These are phyloP conservation scores for Drosophila buzzatii DNA, from an alignment of 2,888 invertebrate genomes.

Conservation along the genomic window DNA sequence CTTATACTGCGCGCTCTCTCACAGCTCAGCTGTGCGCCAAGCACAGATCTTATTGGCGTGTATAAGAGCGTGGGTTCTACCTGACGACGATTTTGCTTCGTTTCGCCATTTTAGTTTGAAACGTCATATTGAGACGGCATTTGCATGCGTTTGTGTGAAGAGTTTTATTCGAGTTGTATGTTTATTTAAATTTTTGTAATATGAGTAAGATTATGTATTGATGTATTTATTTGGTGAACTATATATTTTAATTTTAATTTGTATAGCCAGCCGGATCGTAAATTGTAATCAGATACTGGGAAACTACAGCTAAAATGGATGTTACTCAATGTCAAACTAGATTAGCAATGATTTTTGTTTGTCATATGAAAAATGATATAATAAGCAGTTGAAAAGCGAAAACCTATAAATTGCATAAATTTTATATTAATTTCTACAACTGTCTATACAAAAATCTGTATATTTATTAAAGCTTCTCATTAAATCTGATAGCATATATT, in stretches of 20 bases:
- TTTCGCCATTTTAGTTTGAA: conserved; percentile 77
- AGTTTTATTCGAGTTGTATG: conserved; percentile 22
- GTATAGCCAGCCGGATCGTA: conserved; percentile 21
- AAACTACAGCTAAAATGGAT: background rate
- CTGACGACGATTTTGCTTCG: conserved; percentile 38
- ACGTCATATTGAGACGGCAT: conserved; percentile 33
- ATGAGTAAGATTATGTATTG: background rate
- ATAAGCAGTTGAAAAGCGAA: background rate
- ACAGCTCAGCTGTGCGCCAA: conserved; percentile 44
- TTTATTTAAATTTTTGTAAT: conserved; percentile 32
- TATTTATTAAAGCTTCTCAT: background rate
- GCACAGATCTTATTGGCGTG: conserved; percentile 73
- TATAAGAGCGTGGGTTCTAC: conserved; percentile 54
- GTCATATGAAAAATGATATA: conserved; percentile 1
- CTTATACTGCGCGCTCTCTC: conserved; percentile 10
- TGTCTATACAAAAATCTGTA: background rate
- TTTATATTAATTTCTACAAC: background rate
- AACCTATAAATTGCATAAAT: background rate
- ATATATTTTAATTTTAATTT: conserved; percentile 19
- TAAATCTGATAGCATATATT: background rate
- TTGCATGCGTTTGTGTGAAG: conserved; percentile 16
- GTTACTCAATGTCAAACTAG: background rate
- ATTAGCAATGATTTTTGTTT: background rate
- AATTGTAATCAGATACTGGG: conserved; percentile 33
- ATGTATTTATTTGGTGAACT: conserved; percentile 26